Percentiles rank a stretch among this genome's conserved stretches.
phyloP scores from a whole-genome alignment of 2,113 vertebrate species.

The Tor tambroides region DNA sequence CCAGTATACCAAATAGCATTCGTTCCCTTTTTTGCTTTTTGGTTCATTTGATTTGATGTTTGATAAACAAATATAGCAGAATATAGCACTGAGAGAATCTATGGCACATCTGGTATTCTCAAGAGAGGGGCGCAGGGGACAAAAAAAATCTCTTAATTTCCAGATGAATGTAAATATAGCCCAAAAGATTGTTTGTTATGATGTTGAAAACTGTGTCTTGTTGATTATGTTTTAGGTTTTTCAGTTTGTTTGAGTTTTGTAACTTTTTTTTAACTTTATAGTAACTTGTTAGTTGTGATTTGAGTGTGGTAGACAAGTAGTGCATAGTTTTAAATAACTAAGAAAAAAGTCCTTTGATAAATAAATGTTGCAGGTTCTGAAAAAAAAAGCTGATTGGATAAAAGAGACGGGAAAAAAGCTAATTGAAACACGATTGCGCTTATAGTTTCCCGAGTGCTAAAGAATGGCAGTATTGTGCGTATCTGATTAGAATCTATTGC shows the following conservation, averaged over 20 bases:
- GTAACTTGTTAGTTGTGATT: slow-evolving; percentile 64
- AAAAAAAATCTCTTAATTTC: background rate
- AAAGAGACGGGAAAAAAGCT: slow-evolving; percentile 42
- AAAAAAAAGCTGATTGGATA: slow-evolving; percentile 35
- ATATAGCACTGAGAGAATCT: slow-evolving; percentile 22
- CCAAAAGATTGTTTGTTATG: slow-evolving; percentile 67
- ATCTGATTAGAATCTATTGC: slow-evolving; percentile 69
- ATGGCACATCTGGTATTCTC: slow-evolving; percentile 23
- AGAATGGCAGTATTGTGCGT: slow-evolving; percentile 73
- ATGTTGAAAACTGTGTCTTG: slow-evolving; percentile 63
- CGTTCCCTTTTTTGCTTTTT: slow-evolving; percentile 34
- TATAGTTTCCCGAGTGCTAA: slow-evolving; percentile 57
- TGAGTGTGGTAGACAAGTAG: slow-evolving; percentile 68
- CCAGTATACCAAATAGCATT: slow-evolving; percentile 66
- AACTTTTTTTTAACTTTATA: slow-evolving; percentile 57
- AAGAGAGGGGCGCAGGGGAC: background rate
- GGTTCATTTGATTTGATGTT: background rate
- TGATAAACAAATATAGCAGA: slow-evolving; percentile 36
- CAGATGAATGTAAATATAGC: slow-evolving; percentile 64
- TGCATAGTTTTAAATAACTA: slow-evolving; percentile 58
- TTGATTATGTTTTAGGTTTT: slow-evolving; percentile 43
- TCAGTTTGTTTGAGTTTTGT: slow-evolving; percentile 51
- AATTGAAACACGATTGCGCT: background rate
- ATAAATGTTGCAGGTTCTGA: slow-evolving; percentile 60
- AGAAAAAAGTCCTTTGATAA: slow-evolving; percentile 63